Evolutionary conservation across 2,113 vertebrate species (phyloP).

Genomic region (Platichthys flesus): DNA sequence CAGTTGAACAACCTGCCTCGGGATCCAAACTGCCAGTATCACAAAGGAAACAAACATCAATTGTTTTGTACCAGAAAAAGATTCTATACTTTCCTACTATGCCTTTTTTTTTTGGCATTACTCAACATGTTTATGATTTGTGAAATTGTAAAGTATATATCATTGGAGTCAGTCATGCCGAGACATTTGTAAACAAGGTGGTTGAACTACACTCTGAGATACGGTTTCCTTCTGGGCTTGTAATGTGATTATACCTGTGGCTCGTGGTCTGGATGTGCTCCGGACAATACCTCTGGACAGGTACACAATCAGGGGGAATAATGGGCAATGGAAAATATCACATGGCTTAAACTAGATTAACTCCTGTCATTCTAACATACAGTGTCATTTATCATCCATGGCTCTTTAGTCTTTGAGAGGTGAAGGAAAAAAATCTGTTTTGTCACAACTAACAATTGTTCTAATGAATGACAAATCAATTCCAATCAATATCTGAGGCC

Average conservation of each 20-base stretch:
- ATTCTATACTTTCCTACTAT: neutral
- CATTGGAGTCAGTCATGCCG: neutral
- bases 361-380: neutral
- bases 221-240: neutral
- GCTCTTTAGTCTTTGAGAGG: neutral
- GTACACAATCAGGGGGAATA: conserved; percentile 34
- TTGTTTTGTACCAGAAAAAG: neutral
- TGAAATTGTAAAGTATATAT: neutral
- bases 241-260: conserved; percentile 35
- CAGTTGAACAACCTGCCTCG: neutral
- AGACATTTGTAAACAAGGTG: neutral
- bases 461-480: neutral
- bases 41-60: neutral
- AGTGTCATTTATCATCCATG: conserved; percentile 3
- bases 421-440: neutral
- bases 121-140: conserved; percentile 3
- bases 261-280: conserved; percentile 54
- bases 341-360: conserved; percentile 7
- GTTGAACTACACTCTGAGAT: neutral
- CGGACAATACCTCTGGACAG: conserved; percentile 51
- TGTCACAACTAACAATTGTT: neutral
- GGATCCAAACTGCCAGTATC: neutral
- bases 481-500: neutral
- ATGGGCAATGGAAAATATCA: conserved; percentile 31
- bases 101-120: neutral